phyloP scores from a whole-genome alignment of 2,797 vertebrate species.

The Chelonia mydas region DNA sequence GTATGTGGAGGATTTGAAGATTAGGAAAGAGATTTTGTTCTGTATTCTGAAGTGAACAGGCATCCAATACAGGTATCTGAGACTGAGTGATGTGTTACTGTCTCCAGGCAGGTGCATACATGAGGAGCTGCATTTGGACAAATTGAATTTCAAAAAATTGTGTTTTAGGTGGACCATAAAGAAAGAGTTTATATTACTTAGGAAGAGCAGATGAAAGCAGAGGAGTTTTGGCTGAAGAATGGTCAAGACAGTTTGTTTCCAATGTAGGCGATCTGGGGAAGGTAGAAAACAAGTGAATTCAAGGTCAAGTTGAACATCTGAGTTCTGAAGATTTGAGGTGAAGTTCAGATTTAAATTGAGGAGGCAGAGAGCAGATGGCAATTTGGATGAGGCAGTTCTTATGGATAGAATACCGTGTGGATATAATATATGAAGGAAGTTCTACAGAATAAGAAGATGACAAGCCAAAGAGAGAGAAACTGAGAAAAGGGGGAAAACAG shows the following conservation, averaged over 20 bases:
- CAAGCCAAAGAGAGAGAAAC: neutral
- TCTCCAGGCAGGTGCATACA: neutral
- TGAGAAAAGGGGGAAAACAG: neutral
- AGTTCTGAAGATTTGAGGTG: neutral
- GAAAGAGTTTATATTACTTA: neutral
- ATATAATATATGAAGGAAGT: neutral
- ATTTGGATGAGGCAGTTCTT: neutral
- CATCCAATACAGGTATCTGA: neutral
- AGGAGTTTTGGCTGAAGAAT: fast-evolving
- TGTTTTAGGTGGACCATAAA: neutral
- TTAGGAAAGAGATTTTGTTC: neutral
- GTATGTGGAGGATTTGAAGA: neutral
- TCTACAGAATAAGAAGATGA: neutral
- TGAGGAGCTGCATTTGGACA: conserved; percentile 1
- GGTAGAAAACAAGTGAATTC: neutral
- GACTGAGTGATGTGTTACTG: neutral
- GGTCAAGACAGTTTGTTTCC: neutral
- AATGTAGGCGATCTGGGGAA: neutral
- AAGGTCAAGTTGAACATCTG: neutral
- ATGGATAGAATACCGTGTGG: neutral
- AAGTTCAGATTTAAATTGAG: neutral
- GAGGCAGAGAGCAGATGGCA: neutral
- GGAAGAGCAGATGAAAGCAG: neutral
- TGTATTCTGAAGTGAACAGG: neutral
- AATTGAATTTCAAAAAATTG: conserved; percentile 11